phyloP scores from a whole-genome alignment of 2,113 vertebrate genomes.

The Aphyosemion australe region DNA sequence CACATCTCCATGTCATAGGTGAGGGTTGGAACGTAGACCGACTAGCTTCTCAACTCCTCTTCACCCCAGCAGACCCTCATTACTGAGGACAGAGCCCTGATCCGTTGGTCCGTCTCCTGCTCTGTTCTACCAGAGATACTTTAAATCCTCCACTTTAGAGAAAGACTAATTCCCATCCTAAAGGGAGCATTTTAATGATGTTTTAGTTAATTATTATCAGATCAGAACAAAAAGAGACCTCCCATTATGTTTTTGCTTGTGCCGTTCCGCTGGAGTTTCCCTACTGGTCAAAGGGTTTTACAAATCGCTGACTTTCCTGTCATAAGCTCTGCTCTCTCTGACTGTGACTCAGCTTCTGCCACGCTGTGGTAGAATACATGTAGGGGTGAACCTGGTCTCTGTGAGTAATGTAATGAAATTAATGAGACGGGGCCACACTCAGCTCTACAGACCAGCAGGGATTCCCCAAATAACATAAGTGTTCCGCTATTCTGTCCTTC shows the following conservation, averaged over 20 bases:
- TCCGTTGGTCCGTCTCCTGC: too few relatives aligned
- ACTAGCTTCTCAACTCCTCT: too few relatives aligned
- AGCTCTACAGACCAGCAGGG: conserved; percentile 1
- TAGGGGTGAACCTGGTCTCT: not conserved
- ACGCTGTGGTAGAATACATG: not conserved
- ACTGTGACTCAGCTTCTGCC: not conserved
- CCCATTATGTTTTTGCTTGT: not conserved
- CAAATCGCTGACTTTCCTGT: conserved; percentile 41
- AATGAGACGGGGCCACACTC: not conserved
- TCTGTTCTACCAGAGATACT: too few relatives aligned
- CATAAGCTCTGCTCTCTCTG: conserved; percentile 27
- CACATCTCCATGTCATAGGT: too few relatives aligned
- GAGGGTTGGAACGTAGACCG: too few relatives aligned
- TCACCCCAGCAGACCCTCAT: too few relatives aligned
- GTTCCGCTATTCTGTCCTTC: not conserved
- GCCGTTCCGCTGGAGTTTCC: conserved; percentile 16
- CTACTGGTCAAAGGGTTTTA: conserved; percentile 14
- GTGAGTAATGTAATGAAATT: conserved; percentile 4
- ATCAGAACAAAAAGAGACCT: too few relatives aligned
- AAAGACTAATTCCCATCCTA: too few relatives aligned
- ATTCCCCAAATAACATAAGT: conserved; percentile 13
- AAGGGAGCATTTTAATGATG: not conserved
- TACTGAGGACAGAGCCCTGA: too few relatives aligned
- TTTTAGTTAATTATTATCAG: not conserved
- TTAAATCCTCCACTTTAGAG: too few relatives aligned